A percentile compares a stretch with the other conserved stretches of the same genome.
phyloP scores from a whole-genome alignment of 2,888 invertebrate species.

The Congeria kusceri region DNA sequence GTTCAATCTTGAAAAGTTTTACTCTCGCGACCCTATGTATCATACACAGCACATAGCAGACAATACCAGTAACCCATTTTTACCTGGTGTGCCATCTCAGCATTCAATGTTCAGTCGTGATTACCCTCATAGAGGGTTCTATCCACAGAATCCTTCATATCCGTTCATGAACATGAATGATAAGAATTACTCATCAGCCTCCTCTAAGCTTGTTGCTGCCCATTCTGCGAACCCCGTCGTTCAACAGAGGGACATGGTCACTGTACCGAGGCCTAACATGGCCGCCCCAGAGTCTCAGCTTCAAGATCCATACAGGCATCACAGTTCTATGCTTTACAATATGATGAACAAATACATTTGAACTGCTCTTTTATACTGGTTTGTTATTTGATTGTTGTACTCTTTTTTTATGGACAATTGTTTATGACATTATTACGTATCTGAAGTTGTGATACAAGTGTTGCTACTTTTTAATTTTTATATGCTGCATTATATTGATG shows the following conservation, averaged over 20 bases:
- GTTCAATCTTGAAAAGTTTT: slow-evolving; percentile 83
- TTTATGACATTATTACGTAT: no score
- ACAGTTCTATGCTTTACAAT: slow-evolving; percentile 81
- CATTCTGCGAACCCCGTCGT: slow-evolving; percentile 72
- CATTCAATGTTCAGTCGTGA: slow-evolving; percentile 81
- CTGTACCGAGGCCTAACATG: slow-evolving; percentile 76
- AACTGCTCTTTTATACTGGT: neutral
- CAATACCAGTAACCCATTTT: slow-evolving; percentile 80
- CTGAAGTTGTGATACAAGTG: no score
- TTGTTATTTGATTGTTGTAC: no score
- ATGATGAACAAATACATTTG: slow-evolving; percentile 82
- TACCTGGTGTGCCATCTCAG: slow-evolving; percentile 79
- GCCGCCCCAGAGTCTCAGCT: slow-evolving; percentile 76
- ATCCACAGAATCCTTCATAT: slow-evolving; percentile 80
- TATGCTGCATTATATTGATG: no score
- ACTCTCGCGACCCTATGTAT: slow-evolving; percentile 81
- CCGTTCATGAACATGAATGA: slow-evolving; percentile 82
- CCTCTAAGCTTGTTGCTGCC: slow-evolving; percentile 70
- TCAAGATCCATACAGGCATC: slow-evolving; percentile 83
- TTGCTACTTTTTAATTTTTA: no score
- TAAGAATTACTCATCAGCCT: slow-evolving; percentile 80
- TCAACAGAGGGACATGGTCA: slow-evolving; percentile 78
- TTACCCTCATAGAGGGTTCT: slow-evolving; percentile 80
- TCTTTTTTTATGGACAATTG: no score
- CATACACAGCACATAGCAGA: slow-evolving; percentile 81